Conservation (phyloP, 2,888 invertebrate species). For the Agapostemon virescens region DNA sequence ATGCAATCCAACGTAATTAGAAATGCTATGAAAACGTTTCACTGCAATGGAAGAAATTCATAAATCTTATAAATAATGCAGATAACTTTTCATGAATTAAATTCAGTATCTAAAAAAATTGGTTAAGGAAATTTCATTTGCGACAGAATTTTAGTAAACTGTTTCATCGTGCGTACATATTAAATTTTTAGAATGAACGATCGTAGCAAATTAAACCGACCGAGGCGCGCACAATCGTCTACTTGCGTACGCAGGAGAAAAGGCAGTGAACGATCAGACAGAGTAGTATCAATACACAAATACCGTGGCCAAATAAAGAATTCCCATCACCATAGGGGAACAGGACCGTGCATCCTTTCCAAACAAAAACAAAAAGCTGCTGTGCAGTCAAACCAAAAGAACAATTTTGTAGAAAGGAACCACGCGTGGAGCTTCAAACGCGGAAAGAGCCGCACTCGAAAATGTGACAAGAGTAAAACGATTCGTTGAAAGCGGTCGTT, state of each 20-base stretch:
- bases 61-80: neutral
- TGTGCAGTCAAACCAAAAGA: neutral
- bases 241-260: constrained; percentile 15
- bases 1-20: too few relatives aligned
- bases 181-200: neutral
- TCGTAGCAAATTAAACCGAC: neutral
- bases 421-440: constrained; percentile 13
- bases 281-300: neutral
- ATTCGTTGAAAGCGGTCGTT: constrained; percentile 26
- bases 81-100: neutral
- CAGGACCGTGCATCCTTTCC: neutral
- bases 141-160: neutral
- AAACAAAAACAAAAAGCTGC: neutral
- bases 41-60: neutral
- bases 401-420: neutral
- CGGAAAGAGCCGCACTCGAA: constrained; percentile 10
- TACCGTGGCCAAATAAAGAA: neutral
- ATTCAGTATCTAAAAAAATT: neutral
- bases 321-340: neutral
- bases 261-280: constrained; percentile 16
- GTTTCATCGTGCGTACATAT: neutral
- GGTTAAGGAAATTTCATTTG: neutral
- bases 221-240: neutral
- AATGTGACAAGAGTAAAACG: constrained; percentile 32
- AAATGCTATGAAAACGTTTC: neutral